Evolutionary conservation across 2,113 vertebrate species (phyloP).

Genomic region (Telmatochromis brachygnathus): DNA sequence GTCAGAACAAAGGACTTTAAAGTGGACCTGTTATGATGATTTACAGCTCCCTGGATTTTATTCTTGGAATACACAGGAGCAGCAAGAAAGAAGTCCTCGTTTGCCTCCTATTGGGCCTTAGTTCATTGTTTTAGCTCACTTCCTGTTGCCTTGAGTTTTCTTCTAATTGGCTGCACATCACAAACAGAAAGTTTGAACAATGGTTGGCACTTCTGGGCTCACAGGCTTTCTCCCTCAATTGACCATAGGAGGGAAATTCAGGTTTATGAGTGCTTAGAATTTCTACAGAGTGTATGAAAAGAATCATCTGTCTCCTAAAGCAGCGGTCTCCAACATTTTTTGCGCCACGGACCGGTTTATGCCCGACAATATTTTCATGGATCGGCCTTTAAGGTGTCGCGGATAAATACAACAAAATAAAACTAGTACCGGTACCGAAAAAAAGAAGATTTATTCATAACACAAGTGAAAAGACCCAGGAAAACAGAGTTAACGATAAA

Average conservation of each 20-base stretch:
- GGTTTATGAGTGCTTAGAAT: background rate
- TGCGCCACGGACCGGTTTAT: fast-evolving
- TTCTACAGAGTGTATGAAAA: background rate
- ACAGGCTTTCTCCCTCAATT: background rate
- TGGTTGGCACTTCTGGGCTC: background rate
- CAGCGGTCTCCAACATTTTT: fast-evolving
- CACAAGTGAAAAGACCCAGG: fast-evolving
- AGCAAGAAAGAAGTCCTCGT: background rate
- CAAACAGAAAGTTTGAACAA: background rate
- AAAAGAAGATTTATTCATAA: no score
- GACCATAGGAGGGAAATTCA: background rate
- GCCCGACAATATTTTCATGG: no score
- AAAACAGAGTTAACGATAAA: fast-evolving
- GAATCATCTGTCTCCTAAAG: background rate
- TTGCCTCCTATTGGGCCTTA: background rate
- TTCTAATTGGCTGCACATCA: background rate
- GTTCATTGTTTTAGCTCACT: background rate
- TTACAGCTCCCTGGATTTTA: background rate
- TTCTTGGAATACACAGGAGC: background rate
- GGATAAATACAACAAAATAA: no score
- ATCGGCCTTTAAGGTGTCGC: no score
- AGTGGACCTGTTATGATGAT: background rate
- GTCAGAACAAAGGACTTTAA: background rate
- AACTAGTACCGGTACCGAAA: no score
- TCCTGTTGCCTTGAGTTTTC: background rate